These are phyloP conservation scores for Choristoneura fumiferana DNA, from an alignment of 1,140 invertebrate genomes.

Conservation along the genomic window DNA sequence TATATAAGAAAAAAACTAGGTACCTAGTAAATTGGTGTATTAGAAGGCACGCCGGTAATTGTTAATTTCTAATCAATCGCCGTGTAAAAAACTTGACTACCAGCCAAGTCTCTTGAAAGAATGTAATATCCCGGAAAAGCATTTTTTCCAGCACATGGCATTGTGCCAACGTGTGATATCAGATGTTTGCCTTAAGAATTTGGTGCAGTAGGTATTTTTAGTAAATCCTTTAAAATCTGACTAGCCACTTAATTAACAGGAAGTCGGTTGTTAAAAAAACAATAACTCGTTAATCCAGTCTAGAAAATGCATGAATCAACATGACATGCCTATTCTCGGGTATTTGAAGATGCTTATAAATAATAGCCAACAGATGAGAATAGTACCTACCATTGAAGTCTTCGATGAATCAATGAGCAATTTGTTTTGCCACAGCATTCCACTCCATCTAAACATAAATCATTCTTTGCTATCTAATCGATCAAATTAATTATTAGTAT, in stretches of 20 bases:
- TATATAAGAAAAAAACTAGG: too few relatives aligned
- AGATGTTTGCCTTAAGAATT: slow-evolving; percentile 16
- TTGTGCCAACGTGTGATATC: slow-evolving; percentile 13
- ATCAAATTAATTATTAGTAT: slow-evolving; percentile 10
- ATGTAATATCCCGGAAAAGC: slow-evolving; percentile 7
- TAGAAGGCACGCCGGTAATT: too few relatives aligned
- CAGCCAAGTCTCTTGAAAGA: neutral
- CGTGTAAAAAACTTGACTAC: slow-evolving; percentile 1
- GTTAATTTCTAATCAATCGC: too few relatives aligned
- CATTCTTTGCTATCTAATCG: slow-evolving; percentile 4
- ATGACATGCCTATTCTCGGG: too few relatives aligned
- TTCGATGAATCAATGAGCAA: neutral
- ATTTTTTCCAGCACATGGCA: slow-evolving; percentile 15
- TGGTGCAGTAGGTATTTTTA: neutral
- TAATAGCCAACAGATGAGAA: too few relatives aligned
- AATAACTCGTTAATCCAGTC: neutral
- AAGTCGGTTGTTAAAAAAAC: slow-evolving; percentile 6
- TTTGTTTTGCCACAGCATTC: slow-evolving; percentile 14
- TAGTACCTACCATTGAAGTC: too few relatives aligned
- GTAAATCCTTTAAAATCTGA: slow-evolving; percentile 7
- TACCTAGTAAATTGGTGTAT: too few relatives aligned
- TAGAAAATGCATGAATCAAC: too few relatives aligned
- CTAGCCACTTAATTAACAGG: slow-evolving; percentile 3
- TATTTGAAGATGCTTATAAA: too few relatives aligned
- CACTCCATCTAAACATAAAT: slow-evolving; percentile 6